Evolutionary conservation across 2,888 invertebrate species (phyloP), one percentile per base, ranked within the genome.

Genomic region (Sepioteuthis lessoniana): DNA sequence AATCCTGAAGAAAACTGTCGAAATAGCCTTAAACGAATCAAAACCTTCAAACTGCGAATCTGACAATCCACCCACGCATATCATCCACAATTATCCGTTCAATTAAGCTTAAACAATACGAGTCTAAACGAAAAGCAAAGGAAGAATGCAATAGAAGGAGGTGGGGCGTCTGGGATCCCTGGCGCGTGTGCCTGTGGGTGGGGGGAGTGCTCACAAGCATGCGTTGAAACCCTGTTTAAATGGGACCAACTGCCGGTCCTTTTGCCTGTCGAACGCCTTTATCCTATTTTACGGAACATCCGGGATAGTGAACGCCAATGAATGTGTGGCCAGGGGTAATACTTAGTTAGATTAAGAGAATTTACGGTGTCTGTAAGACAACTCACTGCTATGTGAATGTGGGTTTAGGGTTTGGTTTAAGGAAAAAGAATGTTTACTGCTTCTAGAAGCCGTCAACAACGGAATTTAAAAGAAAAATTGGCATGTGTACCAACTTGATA

Each of bases 211-310:
- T 42, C 42, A 42, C n/a, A 16, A n/a, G 76, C 76, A 16, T 13
- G n/a, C n/a, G 76, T 76, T 76, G n/a, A 76, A n/a, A 76, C n/a
- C 35, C n/a, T n/a, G 76, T 76, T 76, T 76, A 76, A 76, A 76
- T 76, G n/a, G n/a, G 13, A 76, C 76, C n/a, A 76, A n/a, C 76
- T n/a, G n/a, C 76, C n/a, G 13, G 13, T n/a, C n/a, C n/a, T n/a
- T 16, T 19, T 3, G 21, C 21, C 21, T 21, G 25, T 28, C 25
- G 55, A 55, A 55, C 55, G 21, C 21, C 21, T 76, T 76, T 76
- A n/a, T 76, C 16, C n/a, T 76, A n/a, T 10, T 76, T 76, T n/a
- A n/a, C n/a, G n/a, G 35, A n/a, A 76, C n/a, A 76, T 13, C 19
- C 76, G n/a, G n/a, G n/a, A 3, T 76, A 76, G 8, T 16, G n/a